Evolutionary conservation across 2,888 invertebrate species (phyloP).

Genomic region (Ephialtes manifestator): DNA sequence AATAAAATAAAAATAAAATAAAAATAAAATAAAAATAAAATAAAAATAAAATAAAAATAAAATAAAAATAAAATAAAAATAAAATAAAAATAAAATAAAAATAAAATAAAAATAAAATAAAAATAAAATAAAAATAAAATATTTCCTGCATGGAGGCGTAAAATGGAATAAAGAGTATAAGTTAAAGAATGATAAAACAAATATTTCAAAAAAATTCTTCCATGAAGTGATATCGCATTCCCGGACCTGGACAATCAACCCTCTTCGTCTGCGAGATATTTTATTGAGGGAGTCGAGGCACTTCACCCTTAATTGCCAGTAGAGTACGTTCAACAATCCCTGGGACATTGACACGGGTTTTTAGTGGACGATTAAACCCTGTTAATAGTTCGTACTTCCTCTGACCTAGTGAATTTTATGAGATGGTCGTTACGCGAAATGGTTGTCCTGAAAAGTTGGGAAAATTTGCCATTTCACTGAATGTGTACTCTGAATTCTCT

Average conservation of each 20-base stretch:
- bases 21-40: too few relatives aligned
- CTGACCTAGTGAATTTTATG: slow-evolving; percentile 39
- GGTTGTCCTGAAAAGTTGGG: background rate
- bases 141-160: too few relatives aligned
- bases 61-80: too few relatives aligned
- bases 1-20: too few relatives aligned
- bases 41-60: too few relatives aligned
- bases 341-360: slow-evolving; percentile 27
- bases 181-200: slow-evolving; percentile 64
- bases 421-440: background rate
- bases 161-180: too few relatives aligned
- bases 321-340: slow-evolving; percentile 1
- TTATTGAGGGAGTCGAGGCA: slow-evolving; percentile 23
- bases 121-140: too few relatives aligned
- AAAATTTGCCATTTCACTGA: slow-evolving; percentile 5
- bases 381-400: background rate
- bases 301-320: slow-evolving; percentile 20
- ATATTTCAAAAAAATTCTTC: slow-evolving; percentile 47
- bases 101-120: too few relatives aligned
- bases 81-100: too few relatives aligned
- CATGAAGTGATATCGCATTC: slow-evolving; percentile 5
- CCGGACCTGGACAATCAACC: slow-evolving; percentile 36
- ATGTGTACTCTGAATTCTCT: background rate
- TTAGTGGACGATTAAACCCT: slow-evolving; percentile 28
- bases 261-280: slow-evolving; percentile 16